A percentile compares a stretch with the other conserved stretches of the same genome.
Conservation (phyloP, 1,140 invertebrate species). For the Melipona quadrifasciata region DNA sequence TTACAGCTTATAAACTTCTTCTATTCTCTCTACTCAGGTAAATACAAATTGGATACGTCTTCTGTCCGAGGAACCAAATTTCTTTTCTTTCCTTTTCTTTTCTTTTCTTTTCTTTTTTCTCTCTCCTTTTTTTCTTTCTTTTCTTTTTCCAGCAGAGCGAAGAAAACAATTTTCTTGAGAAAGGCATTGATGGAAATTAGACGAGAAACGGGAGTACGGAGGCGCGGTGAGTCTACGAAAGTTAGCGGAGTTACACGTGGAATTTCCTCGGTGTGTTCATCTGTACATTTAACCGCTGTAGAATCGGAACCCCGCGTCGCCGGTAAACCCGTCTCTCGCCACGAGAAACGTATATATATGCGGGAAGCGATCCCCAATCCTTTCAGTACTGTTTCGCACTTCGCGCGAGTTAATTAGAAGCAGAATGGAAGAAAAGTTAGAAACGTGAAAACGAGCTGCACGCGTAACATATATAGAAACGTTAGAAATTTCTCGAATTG, state of each 20-base stretch:
- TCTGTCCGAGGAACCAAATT: constrained; percentile 62
- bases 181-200: not conserved
- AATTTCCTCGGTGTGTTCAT: constrained; percentile 25
- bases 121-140: too few relatives aligned
- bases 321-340: not conserved
- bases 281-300: constrained; percentile 21
- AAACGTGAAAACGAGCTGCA: not conserved
- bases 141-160: not conserved
- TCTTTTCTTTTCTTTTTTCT: too few relatives aligned
- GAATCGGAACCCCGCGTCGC: constrained; percentile 10
- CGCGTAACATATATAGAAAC: not conserved
- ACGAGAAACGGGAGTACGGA: not conserved
- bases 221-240: not conserved
- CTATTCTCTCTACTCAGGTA: constrained; percentile 67
- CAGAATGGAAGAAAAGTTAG: not conserved
- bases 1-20: constrained; percentile 18
- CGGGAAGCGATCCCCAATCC: constrained; percentile 21
- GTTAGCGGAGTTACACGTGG: not conserved
- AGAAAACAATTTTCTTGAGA: not conserved
- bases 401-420: not conserved
- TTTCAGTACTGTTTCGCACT: constrained; percentile 9
- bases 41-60: constrained; percentile 58
- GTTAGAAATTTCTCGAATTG: not conserved
- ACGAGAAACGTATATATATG: not conserved
- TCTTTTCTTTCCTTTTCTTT: not conserved